Conservation (phyloP, 1,140 invertebrate species). For the Belonocnema kinseyi region DNA sequence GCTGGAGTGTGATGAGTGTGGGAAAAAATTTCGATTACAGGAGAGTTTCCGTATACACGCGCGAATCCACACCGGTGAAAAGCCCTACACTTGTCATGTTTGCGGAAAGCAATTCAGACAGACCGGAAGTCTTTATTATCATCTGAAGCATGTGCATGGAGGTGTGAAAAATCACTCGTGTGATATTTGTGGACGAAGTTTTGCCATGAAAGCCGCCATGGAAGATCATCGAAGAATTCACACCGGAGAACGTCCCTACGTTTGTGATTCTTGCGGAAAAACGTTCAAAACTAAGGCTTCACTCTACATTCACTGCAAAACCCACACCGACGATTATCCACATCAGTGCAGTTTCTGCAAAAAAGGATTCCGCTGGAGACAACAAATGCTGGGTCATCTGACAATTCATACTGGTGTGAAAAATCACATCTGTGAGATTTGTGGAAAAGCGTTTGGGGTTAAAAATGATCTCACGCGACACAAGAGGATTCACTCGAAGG, state of each 20-base stretch:
- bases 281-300: conserved; percentile 76
- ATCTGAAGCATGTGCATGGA: conserved; percentile 54
- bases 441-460: conserved; percentile 76
- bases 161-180: conserved; percentile 71
- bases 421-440: conserved; percentile 74
- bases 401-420: conserved; percentile 74
- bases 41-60: conserved; percentile 48
- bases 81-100: conserved; percentile 52
- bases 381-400: conserved; percentile 73
- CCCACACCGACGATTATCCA: conserved; percentile 74
- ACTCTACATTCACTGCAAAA: conserved; percentile 77
- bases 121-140: conserved; percentile 60
- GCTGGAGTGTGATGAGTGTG: conserved; percentile 49
- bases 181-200: conserved; percentile 67
- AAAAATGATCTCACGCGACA: conserved; percentile 76
- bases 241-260: conserved; percentile 79
- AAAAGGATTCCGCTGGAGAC: conserved; percentile 73
- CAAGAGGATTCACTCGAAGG: conserved; percentile 73
- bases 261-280: conserved; percentile 80
- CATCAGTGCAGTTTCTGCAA: conserved; percentile 73
- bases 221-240: conserved; percentile 82
- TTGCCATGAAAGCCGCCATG: conserved; percentile 76
- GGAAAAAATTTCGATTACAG: conserved; percentile 50
- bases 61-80: conserved; percentile 50
- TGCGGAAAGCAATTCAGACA: conserved; percentile 61